These are phyloP conservation scores for Drosophila rubida DNA, from an alignment of 2,888 invertebrate genomes.

Conservation along the genomic window DNA sequence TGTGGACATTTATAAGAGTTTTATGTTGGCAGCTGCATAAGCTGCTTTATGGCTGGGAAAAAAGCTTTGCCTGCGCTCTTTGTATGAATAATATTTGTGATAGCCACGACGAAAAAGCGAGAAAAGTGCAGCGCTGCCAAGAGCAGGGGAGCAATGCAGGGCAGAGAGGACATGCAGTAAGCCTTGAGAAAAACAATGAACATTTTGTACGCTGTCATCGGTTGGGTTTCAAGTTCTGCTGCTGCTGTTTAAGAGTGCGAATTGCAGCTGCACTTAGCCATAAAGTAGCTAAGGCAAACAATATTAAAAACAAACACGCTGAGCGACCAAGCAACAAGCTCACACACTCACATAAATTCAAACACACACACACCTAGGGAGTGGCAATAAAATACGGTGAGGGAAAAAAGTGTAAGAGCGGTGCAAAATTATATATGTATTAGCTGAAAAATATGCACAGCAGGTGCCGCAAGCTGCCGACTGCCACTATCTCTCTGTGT, in stretches of 20 bases:
- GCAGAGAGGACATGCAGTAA: constrained; percentile 17
- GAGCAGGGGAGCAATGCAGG: neutral
- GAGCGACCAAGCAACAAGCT: constrained; percentile 28
- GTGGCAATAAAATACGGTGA: constrained; percentile 63
- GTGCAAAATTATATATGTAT: constrained; percentile 75
- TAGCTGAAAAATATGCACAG: constrained; percentile 70
- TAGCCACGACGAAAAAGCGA: constrained; percentile 25
- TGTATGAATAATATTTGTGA: constrained; percentile 70
- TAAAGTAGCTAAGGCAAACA: constrained; percentile 77
- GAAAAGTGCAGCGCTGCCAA: neutral
- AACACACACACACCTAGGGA: constrained; percentile 1
- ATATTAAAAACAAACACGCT: constrained; percentile 66
- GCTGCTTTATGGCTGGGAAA: constrained; percentile 14
- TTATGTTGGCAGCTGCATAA: constrained; percentile 17
- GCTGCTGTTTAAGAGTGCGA: constrained; percentile 55
- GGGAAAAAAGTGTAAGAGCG: constrained; percentile 47
- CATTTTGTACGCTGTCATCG: constrained; percentile 62
- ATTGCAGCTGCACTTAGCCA: constrained; percentile 75
- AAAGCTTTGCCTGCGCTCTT: constrained; percentile 33
- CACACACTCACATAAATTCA: constrained; percentile 9
- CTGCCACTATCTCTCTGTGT: neutral
- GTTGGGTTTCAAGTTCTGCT: constrained; percentile 58
- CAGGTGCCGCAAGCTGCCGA: constrained; percentile 47
- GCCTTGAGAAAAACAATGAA: constrained; percentile 64
- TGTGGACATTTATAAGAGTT: constrained; percentile 8